Conservation (phyloP, 2,888 invertebrate species). For the Gastracanthus pulcherrimus region DNA sequence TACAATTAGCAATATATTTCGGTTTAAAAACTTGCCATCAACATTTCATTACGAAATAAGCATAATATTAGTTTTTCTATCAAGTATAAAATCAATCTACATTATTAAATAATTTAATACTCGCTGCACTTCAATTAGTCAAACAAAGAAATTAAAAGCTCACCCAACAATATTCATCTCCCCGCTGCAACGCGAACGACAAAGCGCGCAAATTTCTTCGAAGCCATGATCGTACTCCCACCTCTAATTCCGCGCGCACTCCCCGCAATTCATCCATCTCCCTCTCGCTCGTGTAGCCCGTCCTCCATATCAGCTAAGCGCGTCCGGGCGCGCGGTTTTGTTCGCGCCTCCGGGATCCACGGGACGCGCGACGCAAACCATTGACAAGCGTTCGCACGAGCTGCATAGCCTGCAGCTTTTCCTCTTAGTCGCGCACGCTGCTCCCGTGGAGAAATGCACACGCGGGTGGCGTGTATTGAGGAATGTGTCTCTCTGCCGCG, state of each 20-base stretch:
- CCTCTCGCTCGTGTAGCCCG: neutral
- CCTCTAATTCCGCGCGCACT: slow-evolving; percentile 20
- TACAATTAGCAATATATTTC: too few species aligned
- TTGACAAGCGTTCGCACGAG: neutral
- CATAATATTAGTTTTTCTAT: too few species aligned
- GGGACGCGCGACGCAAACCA: neutral
- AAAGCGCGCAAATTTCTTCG: neutral
- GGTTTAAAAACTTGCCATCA: too few species aligned
- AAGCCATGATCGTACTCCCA: neutral
- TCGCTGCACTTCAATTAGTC: neutral
- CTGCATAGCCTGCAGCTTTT: slow-evolving; percentile 11
- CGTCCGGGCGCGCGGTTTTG: slow-evolving; percentile 4
- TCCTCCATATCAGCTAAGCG: neutral
- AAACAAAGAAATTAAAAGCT: neutral
- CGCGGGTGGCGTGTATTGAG: slow-evolving; percentile 2
- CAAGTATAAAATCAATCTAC: too few species aligned
- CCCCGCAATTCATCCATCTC: slow-evolving; percentile 3
- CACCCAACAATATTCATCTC: neutral
- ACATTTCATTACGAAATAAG: too few species aligned
- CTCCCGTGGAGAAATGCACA: neutral
- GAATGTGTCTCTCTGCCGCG: slow-evolving; percentile 10
- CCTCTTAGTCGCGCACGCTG: neutral
- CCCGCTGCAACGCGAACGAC: neutral
- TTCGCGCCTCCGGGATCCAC: slow-evolving; percentile 10
- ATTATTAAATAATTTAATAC: too few species aligned